These are phyloP conservation scores for Nesogale talazaci DNA, from an alignment of 2,113 vertebrate species.

Conservation along the genomic window DNA sequence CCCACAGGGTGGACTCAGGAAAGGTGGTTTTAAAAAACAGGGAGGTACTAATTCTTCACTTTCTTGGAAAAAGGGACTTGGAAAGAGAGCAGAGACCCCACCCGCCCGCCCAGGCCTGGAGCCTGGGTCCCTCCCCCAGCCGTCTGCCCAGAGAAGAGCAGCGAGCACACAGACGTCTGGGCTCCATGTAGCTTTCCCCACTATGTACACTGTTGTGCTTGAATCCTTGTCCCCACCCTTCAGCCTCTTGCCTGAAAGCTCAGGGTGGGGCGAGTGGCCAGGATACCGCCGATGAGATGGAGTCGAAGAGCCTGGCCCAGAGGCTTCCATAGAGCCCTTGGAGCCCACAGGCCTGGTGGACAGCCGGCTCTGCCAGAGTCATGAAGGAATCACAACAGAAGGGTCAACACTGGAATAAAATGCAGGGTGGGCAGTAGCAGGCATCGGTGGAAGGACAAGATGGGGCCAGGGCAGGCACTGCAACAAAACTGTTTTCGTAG, in stretches of 20 bases:
- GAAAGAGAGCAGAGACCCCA: not conserved
- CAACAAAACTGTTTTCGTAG: not conserved
- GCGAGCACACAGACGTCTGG: not conserved
- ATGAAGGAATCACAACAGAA: not conserved
- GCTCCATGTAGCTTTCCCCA: not conserved
- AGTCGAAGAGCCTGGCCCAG: not conserved
- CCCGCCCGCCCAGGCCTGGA: not conserved
- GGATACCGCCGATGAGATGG: not conserved
- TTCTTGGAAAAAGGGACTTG: constrained; percentile 8
- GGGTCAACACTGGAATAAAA: not conserved
- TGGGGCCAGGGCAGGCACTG: not conserved
- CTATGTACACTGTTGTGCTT: constrained; percentile 86
- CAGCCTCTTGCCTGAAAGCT: not conserved
- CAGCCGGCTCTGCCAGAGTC: not conserved
- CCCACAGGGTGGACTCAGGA: not conserved
- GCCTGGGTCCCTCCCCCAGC: not conserved
- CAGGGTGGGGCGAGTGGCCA: not conserved
- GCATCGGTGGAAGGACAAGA: not conserved
- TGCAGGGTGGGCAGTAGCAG: constrained; percentile 60
- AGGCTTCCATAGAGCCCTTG: not conserved
- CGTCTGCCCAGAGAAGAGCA: not conserved
- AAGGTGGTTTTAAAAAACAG: constrained; percentile 72
- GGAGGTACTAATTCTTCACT: constrained; percentile 67
- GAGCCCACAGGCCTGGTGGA: not conserved
- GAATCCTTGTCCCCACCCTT: constrained; percentile 6